A percentile compares a stretch with the other conserved stretches of the same genome.
Conservation (phyloP, 2,113 vertebrate species). For the Notarius quadriscutis region DNA sequence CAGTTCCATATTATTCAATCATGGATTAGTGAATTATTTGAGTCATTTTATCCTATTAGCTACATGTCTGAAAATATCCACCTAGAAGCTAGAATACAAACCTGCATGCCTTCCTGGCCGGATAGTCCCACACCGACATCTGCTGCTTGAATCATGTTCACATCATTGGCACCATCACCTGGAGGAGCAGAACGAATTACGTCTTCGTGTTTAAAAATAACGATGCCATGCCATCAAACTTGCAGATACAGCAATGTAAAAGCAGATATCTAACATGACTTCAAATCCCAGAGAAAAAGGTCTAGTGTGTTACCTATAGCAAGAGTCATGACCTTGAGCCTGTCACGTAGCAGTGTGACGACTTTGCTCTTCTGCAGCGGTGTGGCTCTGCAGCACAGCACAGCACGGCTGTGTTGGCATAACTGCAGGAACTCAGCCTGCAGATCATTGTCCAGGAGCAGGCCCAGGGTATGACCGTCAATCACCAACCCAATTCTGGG, state of each 20-base stretch:
- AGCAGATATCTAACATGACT: neutral
- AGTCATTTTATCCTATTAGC: constrained; percentile 35
- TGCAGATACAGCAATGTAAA: neutral
- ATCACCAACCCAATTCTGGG: constrained; percentile 80
- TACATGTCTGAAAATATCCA: constrained; percentile 24
- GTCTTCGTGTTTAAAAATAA: neutral
- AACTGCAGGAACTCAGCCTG: constrained; percentile 81
- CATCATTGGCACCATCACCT: constrained; percentile 96
- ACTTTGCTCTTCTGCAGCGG: constrained; percentile 89
- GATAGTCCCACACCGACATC: constrained; percentile 91
- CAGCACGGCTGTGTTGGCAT: constrained; percentile 73
- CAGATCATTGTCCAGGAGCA: constrained; percentile 79
- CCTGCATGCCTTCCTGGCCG: constrained; percentile 98
- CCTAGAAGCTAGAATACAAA: constrained; percentile 58
- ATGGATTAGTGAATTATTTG: constrained; percentile 31
- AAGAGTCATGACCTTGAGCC: constrained; percentile 83
- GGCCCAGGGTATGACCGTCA: constrained; percentile 77
- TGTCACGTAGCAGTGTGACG: constrained; percentile 80
- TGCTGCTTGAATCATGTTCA: constrained; percentile 96
- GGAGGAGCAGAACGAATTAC: constrained; percentile 13
- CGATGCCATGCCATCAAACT: neutral
- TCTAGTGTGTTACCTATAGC: constrained; percentile 75
- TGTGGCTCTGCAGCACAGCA: constrained; percentile 87
- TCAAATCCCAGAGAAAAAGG: neutral
- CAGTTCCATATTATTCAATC: constrained; percentile 17